These are phyloP conservation scores for Alectoris magna DNA, from an alignment of 2,797 vertebrate species.

Conservation along the genomic window DNA sequence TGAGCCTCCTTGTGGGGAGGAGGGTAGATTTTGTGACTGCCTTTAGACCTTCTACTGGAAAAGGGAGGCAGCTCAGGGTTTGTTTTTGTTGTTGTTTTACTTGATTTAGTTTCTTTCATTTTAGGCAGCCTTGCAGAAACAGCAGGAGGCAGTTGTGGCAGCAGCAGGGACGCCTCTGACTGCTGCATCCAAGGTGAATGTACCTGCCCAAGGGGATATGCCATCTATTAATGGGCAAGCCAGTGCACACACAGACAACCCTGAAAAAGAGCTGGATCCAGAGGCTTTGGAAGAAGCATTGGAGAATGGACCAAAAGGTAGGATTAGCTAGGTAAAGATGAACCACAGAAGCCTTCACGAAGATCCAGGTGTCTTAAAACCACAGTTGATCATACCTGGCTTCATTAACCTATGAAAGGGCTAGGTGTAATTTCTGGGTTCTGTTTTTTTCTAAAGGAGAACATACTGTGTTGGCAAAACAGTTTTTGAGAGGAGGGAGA, in stretches of 20 bases:
- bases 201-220: constrained; percentile 77
- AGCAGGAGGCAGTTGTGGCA: constrained; percentile 84
- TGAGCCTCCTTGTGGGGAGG: accelerated
- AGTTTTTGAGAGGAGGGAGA: neutral
- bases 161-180: constrained; percentile 73
- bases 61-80: neutral
- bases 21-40: neutral
- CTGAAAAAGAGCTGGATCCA: constrained; percentile 88
- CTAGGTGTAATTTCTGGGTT: neutral
- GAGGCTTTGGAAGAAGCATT: constrained; percentile 90
- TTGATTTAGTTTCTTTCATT: constrained; percentile 15
- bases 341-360: neutral
- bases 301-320: constrained; percentile 95
- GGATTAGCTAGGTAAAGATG: neutral
- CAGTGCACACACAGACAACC: constrained; percentile 85
- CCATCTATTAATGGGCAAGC: constrained; percentile 91
- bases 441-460: neutral
- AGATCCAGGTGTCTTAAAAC: neutral
- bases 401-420: neutral
- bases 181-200: constrained; percentile 76
- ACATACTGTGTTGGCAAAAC: neutral
- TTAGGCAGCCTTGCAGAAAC: constrained; percentile 95
- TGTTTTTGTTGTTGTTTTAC: neutral
- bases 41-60: neutral
- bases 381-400: neutral